Evolutionary conservation across 2,113 vertebrate species (phyloP).

Genomic region (Drymodes brunneopygia): DNA sequence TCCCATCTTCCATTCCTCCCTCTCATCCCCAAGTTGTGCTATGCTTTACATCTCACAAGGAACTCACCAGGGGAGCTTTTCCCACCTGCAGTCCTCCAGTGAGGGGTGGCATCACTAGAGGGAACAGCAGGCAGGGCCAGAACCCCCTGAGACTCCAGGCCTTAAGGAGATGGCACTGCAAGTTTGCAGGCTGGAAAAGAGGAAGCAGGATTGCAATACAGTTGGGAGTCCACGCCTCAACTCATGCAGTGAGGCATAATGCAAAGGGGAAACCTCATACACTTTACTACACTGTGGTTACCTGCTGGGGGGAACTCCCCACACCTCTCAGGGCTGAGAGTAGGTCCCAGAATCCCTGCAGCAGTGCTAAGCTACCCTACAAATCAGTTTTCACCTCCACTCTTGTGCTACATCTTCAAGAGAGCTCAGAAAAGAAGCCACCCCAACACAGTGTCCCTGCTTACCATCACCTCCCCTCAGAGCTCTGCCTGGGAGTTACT

Average conservation of each 20-base stretch:
- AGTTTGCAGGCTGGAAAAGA: not conserved
- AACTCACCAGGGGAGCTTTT: not conserved
- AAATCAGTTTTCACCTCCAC: not conserved
- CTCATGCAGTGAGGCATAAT: not conserved
- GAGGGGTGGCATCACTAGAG: not conserved
- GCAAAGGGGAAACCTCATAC: not conserved
- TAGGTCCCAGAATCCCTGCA: not conserved
- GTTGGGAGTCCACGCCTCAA: too few species aligned
- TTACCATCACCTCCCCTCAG: not conserved
- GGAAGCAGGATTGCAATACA: not conserved
- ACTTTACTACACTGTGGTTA: accelerated
- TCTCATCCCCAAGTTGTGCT: not conserved
- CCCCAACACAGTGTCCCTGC: not conserved
- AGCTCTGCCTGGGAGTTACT: not conserved
- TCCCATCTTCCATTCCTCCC: not conserved
- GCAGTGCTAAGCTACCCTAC: not conserved
- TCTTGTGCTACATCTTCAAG: not conserved
- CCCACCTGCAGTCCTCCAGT: not conserved
- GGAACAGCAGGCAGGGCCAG: not conserved
- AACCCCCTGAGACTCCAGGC: not conserved
- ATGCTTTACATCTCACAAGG: not conserved
- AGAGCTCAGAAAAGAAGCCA: not conserved
- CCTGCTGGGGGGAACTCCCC: not conserved
- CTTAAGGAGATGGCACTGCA: not conserved
- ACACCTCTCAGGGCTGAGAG: not conserved